phyloP scores from a whole-genome alignment of 1,140 invertebrate species.

The Olivierus martensii region DNA sequence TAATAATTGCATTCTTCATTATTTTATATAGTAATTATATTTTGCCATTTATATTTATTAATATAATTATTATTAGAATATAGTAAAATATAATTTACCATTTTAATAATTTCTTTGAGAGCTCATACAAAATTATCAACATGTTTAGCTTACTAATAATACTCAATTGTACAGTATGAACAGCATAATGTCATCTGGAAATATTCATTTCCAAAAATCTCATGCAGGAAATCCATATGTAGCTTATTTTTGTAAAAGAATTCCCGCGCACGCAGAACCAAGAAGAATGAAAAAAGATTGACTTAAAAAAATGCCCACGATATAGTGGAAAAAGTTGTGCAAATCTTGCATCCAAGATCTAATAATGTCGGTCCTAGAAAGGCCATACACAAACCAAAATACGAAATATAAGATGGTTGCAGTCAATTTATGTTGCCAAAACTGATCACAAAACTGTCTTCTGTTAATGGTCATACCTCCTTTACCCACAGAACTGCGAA shows the following conservation, averaged over 20 bases:
- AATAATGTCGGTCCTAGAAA: conserved; percentile 37
- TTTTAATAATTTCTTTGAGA: too few species aligned
- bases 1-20: too few species aligned
- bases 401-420: conserved; percentile 33
- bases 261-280: conserved; percentile 35
- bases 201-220: too few species aligned
- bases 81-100: too few species aligned
- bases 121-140: too few species aligned
- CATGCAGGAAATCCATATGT: too few species aligned
- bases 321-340: conserved; percentile 32
- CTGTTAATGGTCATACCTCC: conserved; percentile 1
- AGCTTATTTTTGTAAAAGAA: conserved; percentile 32
- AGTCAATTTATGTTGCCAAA: conserved; percentile 31
- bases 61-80: too few species aligned
- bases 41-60: too few species aligned
- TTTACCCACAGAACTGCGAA: neutral
- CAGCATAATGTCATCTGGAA: too few species aligned
- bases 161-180: too few species aligned
- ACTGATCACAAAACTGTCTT: conserved; percentile 28
- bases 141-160: too few species aligned
- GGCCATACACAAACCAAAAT: conserved; percentile 38
- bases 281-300: conserved; percentile 36
- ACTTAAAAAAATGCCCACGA: conserved; percentile 38
- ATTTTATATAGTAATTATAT: too few species aligned
- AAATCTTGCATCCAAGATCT: conserved; percentile 36